A percentile compares a stretch with the other conserved stretches of the same genome.
phyloP scores from a whole-genome alignment of 2,797 vertebrate genomes.

The Protosalanx chinensis region DNA sequence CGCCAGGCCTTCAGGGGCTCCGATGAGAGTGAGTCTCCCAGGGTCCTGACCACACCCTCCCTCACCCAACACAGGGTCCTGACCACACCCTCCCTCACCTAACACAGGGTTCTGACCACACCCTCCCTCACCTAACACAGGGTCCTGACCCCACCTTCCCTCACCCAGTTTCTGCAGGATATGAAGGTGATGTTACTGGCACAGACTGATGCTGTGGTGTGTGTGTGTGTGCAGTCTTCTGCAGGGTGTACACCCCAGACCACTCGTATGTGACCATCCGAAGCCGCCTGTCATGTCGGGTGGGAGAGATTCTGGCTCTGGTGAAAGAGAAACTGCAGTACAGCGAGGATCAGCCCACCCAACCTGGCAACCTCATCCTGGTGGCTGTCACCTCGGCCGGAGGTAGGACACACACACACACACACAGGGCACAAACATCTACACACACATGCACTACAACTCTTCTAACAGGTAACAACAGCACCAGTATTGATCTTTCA shows the following conservation, averaged over 20 bases:
- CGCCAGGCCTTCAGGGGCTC: slow-evolving; percentile 93
- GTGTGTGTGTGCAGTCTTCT: slow-evolving; percentile 80
- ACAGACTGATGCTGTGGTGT: not conserved
- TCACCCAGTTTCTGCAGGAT: not conserved
- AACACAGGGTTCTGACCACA: not conserved
- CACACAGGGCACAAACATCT: not conserved
- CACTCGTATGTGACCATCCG: slow-evolving; percentile 96
- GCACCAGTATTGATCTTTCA: not conserved
- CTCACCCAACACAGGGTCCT: too few relatives aligned
- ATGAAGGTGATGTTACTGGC: not conserved
- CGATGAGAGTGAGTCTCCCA: slow-evolving; percentile 82
- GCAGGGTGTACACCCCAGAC: slow-evolving; percentile 94
- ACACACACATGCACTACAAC: not conserved
- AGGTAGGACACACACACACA: slow-evolving; percentile 65
- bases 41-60: not conserved
- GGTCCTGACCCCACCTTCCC: slow-evolving; percentile 11
- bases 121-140: slow-evolving; percentile 4
- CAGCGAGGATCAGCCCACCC: slow-evolving; percentile 84
- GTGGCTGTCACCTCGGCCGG: slow-evolving; percentile 90
- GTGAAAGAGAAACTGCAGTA: slow-evolving; percentile 94
- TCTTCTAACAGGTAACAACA: not conserved
- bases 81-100: not conserved
- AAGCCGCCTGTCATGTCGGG: slow-evolving; percentile 91
- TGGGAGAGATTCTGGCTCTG: slow-evolving; percentile 90
- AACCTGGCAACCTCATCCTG: slow-evolving; percentile 85